These are phyloP conservation scores for Clarias pachynema DNA, from an alignment of 2,797 vertebrate species.

Conservation along the genomic window DNA sequence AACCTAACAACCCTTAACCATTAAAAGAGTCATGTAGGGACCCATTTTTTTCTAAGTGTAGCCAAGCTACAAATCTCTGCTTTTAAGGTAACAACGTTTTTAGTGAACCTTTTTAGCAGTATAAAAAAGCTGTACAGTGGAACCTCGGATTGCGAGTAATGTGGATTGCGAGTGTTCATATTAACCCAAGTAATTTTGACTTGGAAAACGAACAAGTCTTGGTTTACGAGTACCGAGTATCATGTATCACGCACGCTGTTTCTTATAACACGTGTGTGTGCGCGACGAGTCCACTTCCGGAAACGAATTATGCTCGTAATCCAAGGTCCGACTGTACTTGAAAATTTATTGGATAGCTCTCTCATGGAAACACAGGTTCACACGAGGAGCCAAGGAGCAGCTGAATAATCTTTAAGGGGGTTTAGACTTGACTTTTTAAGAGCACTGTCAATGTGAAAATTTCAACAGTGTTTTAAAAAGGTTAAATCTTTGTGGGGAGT, in stretches of 20 bases:
- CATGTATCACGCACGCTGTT: no score
- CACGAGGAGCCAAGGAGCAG: neutral
- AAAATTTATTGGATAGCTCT: neutral
- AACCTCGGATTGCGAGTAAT: no score
- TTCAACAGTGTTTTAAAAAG: neutral
- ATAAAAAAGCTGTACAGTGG: no score
- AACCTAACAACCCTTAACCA: neutral
- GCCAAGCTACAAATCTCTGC: neutral
- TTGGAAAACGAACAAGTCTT: no score
- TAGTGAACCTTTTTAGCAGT: neutral
- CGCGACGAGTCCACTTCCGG: no score
- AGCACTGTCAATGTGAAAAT: neutral
- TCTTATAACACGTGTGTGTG: no score
- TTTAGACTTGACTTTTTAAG: constrained; percentile 3
- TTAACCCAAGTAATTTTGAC: no score
- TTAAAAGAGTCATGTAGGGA: neutral
- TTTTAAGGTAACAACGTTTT: neutral
- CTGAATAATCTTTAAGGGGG: neutral
- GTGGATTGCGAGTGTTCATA: neutral
- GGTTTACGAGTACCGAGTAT: no score
- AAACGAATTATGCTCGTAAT: no score
- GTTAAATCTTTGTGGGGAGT: neutral
- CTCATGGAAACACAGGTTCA: neutral
- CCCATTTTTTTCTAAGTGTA: neutral
- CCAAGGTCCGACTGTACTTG: neutral